These are phyloP conservation scores for Pachliopta kotzebuea DNA, from an alignment of 2,888 invertebrate genomes.

Conservation along the genomic window DNA sequence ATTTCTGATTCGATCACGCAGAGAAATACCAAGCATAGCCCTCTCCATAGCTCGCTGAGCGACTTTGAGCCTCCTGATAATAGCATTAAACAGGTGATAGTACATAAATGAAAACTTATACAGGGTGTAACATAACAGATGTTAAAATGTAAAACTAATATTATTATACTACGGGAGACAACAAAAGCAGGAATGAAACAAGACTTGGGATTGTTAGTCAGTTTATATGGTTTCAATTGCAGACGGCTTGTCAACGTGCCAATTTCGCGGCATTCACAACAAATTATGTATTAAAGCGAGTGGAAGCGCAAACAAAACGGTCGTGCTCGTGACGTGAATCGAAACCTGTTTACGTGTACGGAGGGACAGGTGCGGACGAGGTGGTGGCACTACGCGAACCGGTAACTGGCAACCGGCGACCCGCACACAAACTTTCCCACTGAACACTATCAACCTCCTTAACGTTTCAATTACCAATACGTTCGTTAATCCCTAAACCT, in stretches of 20 bases:
- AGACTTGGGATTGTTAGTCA: slow-evolving; percentile 47
- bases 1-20: too few relatives aligned
- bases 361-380: slow-evolving; percentile 41
- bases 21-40: too few relatives aligned
- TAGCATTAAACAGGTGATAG: not conserved
- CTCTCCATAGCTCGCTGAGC: too few relatives aligned
- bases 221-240: slow-evolving; percentile 70
- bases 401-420: not conserved
- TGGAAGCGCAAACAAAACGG: slow-evolving; percentile 77
- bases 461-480: not conserved
- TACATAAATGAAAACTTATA: not conserved
- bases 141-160: not conserved
- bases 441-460: not conserved
- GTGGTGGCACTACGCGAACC: slow-evolving; percentile 29
- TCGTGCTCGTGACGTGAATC: slow-evolving; percentile 77
- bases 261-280: slow-evolving; percentile 77
- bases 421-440: not conserved
- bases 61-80: too few relatives aligned
- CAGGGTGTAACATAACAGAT: not conserved
- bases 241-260: slow-evolving; percentile 63
- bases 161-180: slow-evolving; percentile 17
- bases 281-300: slow-evolving; percentile 79
- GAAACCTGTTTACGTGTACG: slow-evolving; percentile 49
- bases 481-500: not conserved
- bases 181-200: slow-evolving; percentile 14